Conservation (phyloP, 2,797 vertebrate species). For the Helarctos malayanus region DNA sequence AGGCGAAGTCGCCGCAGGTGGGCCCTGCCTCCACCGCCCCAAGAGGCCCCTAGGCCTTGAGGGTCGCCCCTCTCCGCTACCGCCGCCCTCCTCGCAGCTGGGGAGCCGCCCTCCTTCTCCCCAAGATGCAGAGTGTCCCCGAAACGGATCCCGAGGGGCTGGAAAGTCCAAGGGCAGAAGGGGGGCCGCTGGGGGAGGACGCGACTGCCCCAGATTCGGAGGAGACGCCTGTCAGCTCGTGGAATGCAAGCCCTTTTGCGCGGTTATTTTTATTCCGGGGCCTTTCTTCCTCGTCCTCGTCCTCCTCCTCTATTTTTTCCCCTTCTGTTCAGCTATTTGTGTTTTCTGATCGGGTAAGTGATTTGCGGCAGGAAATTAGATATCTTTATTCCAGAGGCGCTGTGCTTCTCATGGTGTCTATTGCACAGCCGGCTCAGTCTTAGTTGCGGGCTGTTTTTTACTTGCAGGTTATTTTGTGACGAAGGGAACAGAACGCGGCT, state of each 20-base stretch:
- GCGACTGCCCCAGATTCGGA: conserved; percentile 46
- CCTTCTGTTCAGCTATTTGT: conserved; percentile 79
- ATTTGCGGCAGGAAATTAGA: conserved; percentile 78
- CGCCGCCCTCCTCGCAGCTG: background rate
- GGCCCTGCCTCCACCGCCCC: background rate
- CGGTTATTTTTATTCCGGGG: conserved; percentile 73
- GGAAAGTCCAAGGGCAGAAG: conserved; percentile 11
- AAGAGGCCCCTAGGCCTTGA: background rate
- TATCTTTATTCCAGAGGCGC: conserved; percentile 69
- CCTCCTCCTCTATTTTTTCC: conserved; percentile 61
- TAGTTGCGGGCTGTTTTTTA: background rate
- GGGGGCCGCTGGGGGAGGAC: background rate
- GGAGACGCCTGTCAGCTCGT: conserved; percentile 44
- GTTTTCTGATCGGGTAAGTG: conserved; percentile 79
- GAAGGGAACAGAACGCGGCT: conserved; percentile 66
- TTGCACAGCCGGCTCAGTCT: conserved; percentile 60
- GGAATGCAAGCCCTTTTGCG: conserved; percentile 44
- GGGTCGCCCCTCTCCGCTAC: background rate
- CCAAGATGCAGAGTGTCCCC: background rate
- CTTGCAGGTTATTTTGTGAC: conserved; percentile 79
- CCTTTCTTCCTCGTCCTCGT: conserved; percentile 61
- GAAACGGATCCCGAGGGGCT: conserved; percentile 1
- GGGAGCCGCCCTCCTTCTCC: background rate
- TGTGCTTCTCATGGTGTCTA: conserved; percentile 60
- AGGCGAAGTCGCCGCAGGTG: background rate